These are phyloP conservation scores for Periparus ater DNA, from an alignment of 2,797 vertebrate species.

Conservation along the genomic window DNA sequence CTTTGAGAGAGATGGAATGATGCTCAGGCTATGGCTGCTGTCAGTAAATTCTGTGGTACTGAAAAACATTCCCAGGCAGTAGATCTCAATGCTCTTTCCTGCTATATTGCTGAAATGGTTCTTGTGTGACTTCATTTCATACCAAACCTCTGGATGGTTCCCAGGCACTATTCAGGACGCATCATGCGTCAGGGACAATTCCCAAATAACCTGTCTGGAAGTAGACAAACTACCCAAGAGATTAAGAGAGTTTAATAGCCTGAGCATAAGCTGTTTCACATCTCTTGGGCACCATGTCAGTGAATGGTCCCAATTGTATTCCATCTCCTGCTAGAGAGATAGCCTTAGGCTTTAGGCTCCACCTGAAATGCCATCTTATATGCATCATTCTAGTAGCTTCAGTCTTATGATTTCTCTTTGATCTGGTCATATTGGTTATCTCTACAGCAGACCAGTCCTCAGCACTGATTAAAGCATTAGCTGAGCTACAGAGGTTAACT, in stretches of 20 bases:
- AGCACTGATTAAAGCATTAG: background rate
- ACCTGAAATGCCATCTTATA: background rate
- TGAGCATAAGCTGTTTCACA: background rate
- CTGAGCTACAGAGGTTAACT: background rate
- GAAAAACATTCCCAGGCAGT: background rate
- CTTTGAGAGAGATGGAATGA: background rate
- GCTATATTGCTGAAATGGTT: background rate
- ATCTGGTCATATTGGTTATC: background rate
- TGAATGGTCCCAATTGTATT: background rate
- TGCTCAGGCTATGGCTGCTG: background rate
- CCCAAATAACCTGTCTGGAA: background rate
- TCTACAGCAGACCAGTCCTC: background rate
- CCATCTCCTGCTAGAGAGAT: background rate
- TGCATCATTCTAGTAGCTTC: background rate
- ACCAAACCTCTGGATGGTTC: background rate
- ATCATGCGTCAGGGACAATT: background rate
- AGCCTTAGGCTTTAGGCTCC: background rate
- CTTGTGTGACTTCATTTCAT: accelerated
- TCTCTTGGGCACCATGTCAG: background rate
- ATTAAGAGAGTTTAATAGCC: background rate
- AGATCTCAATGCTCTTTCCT: background rate
- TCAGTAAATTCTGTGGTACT: background rate
- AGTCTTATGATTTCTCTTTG: background rate
- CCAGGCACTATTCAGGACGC: background rate
- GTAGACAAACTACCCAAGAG: background rate